phyloP scores from a whole-genome alignment of 2,797 vertebrate genomes.

The Leptatherina wallacei region DNA sequence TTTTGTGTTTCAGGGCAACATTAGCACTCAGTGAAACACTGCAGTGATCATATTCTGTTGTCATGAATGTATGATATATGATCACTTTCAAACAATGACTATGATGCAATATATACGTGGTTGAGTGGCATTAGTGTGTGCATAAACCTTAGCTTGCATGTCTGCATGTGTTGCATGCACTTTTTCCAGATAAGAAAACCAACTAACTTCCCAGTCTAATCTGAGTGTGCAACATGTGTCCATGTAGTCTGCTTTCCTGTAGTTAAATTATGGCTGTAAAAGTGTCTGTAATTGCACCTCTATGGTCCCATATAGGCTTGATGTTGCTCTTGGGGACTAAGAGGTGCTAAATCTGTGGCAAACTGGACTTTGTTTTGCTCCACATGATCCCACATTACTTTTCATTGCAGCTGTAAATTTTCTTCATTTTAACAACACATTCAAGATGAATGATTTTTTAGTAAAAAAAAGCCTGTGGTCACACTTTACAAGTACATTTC shows the following conservation, averaged over 20 bases:
- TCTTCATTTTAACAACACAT: conserved; percentile 39
- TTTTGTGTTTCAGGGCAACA: too few relatives aligned
- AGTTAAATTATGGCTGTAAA: conserved; percentile 38
- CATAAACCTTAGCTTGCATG: not conserved
- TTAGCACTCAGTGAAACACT: too few relatives aligned
- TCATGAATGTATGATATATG: too few relatives aligned
- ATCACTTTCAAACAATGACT: not conserved
- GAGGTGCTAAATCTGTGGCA: conserved; percentile 63
- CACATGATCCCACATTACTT: conserved; percentile 33
- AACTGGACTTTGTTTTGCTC: conserved; percentile 62
- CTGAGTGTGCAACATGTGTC: not conserved
- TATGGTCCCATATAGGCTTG: conserved; percentile 28
- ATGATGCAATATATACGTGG: not conserved
- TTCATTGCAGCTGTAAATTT: conserved; percentile 63
- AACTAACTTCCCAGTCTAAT: too few relatives aligned
- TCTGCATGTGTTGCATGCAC: not conserved
- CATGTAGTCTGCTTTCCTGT: conserved; percentile 10
- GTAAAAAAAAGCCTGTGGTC: conserved; percentile 11
- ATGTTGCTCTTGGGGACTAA: conserved; percentile 51
- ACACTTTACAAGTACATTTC: conserved; percentile 18
- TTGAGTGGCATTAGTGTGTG: not conserved
- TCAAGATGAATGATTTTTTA: conserved; percentile 32
- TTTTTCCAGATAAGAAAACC: conserved; percentile 4
- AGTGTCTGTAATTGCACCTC: conserved; percentile 44
- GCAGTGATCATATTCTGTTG: too few relatives aligned